A percentile compares a stretch with the other conserved stretches of the same genome.
Conservation (phyloP, 2,113 vertebrate genomes). For the Brachionichthys hirsutus region DNA sequence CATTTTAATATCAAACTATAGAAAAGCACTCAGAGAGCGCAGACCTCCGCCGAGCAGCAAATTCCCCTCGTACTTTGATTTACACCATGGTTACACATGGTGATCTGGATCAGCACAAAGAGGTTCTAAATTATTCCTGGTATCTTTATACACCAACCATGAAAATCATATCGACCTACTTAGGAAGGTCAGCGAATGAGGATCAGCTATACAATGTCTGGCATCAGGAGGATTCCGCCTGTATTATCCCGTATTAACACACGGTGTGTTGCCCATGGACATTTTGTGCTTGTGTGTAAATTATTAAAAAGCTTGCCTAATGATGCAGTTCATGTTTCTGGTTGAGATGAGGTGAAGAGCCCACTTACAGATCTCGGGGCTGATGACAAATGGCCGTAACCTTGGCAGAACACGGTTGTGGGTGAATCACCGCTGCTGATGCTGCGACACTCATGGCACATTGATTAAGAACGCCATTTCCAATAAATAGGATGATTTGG, state of each 20-base stretch:
- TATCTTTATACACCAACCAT: not conserved
- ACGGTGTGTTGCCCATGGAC: too few relatives aligned
- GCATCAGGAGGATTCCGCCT: too few relatives aligned
- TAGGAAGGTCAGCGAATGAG: slow-evolving; percentile 27
- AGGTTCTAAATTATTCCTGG: too few relatives aligned
- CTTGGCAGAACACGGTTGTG: slow-evolving; percentile 24
- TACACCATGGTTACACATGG: too few relatives aligned
- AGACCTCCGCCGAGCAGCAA: too few relatives aligned
- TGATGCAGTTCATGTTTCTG: slow-evolving; percentile 26
- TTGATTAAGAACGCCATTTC: not conserved
- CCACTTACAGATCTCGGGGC: slow-evolving; percentile 33
- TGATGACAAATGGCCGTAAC: slow-evolving; percentile 44
- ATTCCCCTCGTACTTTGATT: too few relatives aligned
- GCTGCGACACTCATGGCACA: not conserved
- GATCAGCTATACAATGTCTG: not conserved
- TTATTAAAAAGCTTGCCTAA: slow-evolving; percentile 27
- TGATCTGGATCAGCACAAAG: too few relatives aligned
- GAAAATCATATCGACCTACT: not conserved
- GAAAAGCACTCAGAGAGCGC: too few relatives aligned
- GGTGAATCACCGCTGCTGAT: not conserved
- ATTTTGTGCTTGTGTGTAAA: slow-evolving; percentile 4
- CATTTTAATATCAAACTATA: too few relatives aligned
- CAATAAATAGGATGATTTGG: not conserved
- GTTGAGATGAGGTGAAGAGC: slow-evolving; percentile 33
- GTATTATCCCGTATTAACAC: too few relatives aligned